Evolutionary conservation across 1,140 invertebrate species (phyloP).

Genomic region (Leptopilina boulardi): DNA sequence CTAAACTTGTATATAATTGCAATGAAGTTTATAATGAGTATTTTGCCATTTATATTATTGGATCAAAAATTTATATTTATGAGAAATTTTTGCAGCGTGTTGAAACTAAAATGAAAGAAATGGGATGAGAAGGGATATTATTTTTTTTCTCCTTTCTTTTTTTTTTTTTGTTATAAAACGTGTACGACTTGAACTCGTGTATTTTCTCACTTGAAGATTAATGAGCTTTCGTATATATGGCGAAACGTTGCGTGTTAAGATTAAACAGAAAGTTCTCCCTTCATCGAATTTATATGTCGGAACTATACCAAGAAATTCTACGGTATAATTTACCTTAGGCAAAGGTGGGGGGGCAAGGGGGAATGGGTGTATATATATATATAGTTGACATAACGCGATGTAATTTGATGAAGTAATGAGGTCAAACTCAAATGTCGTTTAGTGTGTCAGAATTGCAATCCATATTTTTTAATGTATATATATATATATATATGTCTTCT

Average conservation of each 20-base stretch:
- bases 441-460: slow-evolving; percentile 16
- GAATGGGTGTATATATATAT: background rate
- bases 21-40: slow-evolving; percentile 15
- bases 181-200: slow-evolving; percentile 18
- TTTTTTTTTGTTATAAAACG: too few species aligned
- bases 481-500: background rate
- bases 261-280: slow-evolving; percentile 27
- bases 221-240: slow-evolving; percentile 30
- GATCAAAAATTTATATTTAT: slow-evolving; percentile 20
- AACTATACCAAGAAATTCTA: slow-evolving; percentile 27
- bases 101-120: too few species aligned
- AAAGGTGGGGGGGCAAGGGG: too few species aligned
- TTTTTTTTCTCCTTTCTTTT: too few species aligned
- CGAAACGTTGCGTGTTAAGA: slow-evolving; percentile 10
- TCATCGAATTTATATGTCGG: slow-evolving; percentile 14
- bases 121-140: too few species aligned
- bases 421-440: background rate
- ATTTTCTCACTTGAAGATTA: slow-evolving; percentile 33
- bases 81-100: background rate
- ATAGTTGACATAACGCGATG: slow-evolving; percentile 21
- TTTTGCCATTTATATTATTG: background rate
- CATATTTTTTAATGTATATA: background rate
- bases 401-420: slow-evolving; percentile 20
- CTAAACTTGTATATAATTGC: slow-evolving; percentile 19
- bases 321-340: slow-evolving; percentile 9